Conservation (phyloP, 1,140 invertebrate genomes). For the Neodiprion pinetum region DNA sequence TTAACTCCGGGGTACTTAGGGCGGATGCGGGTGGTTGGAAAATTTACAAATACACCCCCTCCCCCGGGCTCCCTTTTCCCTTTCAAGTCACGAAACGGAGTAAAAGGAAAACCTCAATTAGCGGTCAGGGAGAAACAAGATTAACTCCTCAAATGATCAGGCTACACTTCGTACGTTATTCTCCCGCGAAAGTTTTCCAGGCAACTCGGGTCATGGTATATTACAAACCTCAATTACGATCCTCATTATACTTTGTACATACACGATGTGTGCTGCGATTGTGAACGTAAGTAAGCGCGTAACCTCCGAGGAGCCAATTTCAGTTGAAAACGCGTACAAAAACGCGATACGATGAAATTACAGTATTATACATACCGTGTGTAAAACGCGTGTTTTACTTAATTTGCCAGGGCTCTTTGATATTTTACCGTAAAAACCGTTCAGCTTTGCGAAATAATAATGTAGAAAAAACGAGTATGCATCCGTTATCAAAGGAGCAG, state of each 20-base stretch:
- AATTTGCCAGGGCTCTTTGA: too few species aligned
- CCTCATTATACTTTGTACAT: neutral
- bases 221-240: neutral
- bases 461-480: too few species aligned
- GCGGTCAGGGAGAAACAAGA: neutral
- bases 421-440: too few species aligned
- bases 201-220: neutral
- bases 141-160: neutral
- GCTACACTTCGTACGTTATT: neutral
- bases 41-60: conserved; percentile 1
- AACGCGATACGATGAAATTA: too few species aligned
- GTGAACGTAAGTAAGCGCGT: too few species aligned
- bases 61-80: neutral
- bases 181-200: neutral
- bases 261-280: too few species aligned
- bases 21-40: neutral
- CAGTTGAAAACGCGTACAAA: too few species aligned
- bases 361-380: too few species aligned
- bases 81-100: neutral
- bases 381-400: too few species aligned
- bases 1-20: neutral
- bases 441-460: too few species aligned
- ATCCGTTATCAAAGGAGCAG: too few species aligned
- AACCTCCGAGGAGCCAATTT: too few species aligned
- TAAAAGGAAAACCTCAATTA: neutral